Evolutionary conservation across 1,140 invertebrate genomes (phyloP).

Genomic region (Sminthurides bifidus): DNA sequence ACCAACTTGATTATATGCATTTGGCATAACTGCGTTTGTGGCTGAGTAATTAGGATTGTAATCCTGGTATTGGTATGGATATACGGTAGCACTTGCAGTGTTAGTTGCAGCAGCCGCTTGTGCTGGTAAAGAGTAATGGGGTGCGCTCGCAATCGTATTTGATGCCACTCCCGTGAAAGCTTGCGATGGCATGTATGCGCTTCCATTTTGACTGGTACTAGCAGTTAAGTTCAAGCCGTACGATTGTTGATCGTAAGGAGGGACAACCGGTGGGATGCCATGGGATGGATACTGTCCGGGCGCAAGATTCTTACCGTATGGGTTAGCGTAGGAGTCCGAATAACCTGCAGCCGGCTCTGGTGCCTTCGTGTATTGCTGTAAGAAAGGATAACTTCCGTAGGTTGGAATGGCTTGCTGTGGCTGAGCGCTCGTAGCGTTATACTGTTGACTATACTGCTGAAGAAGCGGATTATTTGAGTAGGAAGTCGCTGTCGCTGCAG

Average conservation of each 20-base stretch:
- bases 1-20: too few relatives aligned
- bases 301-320: too few relatives aligned
- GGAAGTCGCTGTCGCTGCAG: too few relatives aligned
- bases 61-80: not conserved
- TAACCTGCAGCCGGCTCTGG: not conserved
- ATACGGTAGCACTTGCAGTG: not conserved
- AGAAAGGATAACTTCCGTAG: not conserved
- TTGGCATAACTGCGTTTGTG: not conserved
- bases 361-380: not conserved
- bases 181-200: too few relatives aligned
- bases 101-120: slow-evolving; percentile 5
- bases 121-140: too few relatives aligned
- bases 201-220: too few relatives aligned
- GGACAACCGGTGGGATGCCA: too few relatives aligned
- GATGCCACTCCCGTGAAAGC: too few relatives aligned
- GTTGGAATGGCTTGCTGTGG: not conserved
- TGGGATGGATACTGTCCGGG: too few relatives aligned
- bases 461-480: not conserved
- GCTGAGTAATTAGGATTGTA: not conserved
- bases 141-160: too few relatives aligned
- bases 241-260: too few relatives aligned
- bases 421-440: not conserved
- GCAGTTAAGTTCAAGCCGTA: too few relatives aligned
- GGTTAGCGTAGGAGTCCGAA: not conserved
- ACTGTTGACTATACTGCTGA: not conserved